phyloP scores from a whole-genome alignment of 2,797 vertebrate genomes.

The Rhinella marina region DNA sequence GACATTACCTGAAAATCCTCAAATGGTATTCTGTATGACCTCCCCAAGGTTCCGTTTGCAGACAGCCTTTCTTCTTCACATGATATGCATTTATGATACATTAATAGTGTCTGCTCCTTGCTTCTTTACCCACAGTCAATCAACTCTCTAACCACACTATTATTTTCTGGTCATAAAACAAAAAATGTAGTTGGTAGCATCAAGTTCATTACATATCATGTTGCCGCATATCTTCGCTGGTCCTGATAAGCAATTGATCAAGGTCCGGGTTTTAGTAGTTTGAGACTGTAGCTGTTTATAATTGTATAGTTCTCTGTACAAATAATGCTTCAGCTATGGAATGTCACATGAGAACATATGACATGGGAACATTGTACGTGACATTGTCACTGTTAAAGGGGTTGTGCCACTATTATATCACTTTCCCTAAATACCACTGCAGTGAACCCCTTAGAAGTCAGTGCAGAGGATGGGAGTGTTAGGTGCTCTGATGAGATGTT shows the following conservation, averaged over 20 bases:
- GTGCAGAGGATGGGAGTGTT: no score
- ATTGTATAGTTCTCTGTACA: no score
- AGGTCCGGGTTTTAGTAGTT: slow-evolving; percentile 15
- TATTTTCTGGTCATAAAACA: neutral
- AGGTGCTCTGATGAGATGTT: no score
- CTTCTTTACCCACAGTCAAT: neutral
- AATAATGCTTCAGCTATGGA: neutral
- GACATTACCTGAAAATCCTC: neutral
- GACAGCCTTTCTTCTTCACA: neutral
- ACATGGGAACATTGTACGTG: no score
- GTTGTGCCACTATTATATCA: no score
- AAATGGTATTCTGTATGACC: neutral
- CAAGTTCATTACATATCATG: neutral
- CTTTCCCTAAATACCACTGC: no score
- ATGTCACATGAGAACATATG: neutral
- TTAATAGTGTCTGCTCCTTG: neutral
- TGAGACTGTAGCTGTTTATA: neutral
- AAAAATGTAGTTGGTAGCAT: neutral
- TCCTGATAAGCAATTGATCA: slow-evolving; percentile 30
- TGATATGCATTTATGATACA: neutral
- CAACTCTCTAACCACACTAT: neutral
- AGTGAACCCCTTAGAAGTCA: no score
- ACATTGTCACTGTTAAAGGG: no score
- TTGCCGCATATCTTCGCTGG: neutral
- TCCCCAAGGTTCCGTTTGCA: neutral